A percentile compares a stretch with the other conserved stretches of the same genome.
Evolutionary conservation across 2,797 vertebrate genomes (phyloP).

Genomic region (Neomorphus geoffroyi): DNA sequence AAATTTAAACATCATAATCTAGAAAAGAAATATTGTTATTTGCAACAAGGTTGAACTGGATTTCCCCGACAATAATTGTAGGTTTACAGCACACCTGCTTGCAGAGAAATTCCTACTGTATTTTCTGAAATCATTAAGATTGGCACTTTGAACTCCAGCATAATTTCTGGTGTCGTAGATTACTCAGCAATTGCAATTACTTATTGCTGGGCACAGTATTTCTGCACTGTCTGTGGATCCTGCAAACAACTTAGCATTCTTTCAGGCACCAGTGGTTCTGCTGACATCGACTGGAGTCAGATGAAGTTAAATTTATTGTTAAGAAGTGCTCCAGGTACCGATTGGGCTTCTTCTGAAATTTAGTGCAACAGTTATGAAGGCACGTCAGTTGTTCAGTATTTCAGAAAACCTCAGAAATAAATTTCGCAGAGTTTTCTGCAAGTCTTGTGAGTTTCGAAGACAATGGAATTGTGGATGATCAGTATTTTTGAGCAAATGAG

Average conservation of each 20-base stretch:
- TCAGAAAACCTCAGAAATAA: not conserved
- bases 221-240: not conserved
- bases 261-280: not conserved
- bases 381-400: not conserved
- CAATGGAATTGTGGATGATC: not conserved
- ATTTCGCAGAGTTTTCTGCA: not conserved
- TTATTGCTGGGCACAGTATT: not conserved
- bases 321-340: not conserved
- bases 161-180: not conserved
- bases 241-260: not conserved
- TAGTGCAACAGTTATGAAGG: not conserved
- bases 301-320: not conserved
- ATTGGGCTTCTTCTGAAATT: not conserved
- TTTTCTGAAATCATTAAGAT: not conserved
- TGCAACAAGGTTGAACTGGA: not conserved
- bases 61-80: not conserved
- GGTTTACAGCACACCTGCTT: not conserved
- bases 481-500: not conserved
- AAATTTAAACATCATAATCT: not conserved
- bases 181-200: not conserved
- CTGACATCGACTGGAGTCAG: not conserved
- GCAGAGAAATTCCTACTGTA: not conserved
- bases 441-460: not conserved
- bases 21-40: not conserved
- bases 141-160: not conserved